These are phyloP conservation scores for Sebastes paucispinis DNA, from an alignment of 2,797 vertebrate species.

Conservation along the genomic window DNA sequence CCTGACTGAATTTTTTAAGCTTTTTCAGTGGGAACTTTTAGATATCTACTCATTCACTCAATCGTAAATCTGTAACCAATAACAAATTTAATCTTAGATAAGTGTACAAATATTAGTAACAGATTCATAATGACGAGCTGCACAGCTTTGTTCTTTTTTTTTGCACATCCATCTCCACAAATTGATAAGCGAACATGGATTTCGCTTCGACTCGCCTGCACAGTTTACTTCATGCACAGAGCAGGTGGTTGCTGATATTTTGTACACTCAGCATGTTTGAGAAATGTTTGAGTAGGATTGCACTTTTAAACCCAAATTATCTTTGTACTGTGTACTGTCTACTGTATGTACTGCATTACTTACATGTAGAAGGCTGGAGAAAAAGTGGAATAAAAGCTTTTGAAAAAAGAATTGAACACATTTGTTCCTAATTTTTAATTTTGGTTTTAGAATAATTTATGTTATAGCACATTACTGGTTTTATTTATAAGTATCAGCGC, in stretches of 20 bases:
- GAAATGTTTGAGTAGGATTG: slow-evolving; percentile 45
- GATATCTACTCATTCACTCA: neutral
- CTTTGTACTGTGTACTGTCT: slow-evolving; percentile 69
- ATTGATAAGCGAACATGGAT: neutral
- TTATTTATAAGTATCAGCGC: neutral
- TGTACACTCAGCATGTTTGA: slow-evolving; percentile 35
- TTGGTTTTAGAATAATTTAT: neutral
- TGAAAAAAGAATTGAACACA: neutral
- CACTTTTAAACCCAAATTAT: slow-evolving; percentile 70
- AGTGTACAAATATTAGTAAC: neutral
- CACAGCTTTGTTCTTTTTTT: neutral
- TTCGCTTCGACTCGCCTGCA: slow-evolving; percentile 9
- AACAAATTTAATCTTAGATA: neutral
- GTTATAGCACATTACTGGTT: neutral
- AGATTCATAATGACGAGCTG: neutral
- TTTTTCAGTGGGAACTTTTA: neutral
- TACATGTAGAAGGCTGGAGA: neutral
- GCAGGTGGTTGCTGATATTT: slow-evolving; percentile 30
- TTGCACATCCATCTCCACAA: slow-evolving; percentile 40
- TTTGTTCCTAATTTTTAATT: neutral
- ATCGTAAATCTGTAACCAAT: neutral
- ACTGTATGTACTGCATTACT: slow-evolving; percentile 54
- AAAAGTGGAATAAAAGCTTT: slow-evolving; percentile 54
- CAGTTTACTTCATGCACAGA: slow-evolving; percentile 47
- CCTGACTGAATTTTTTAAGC: neutral